Conservation (phyloP, 2,113 vertebrate genomes). For the Stercorarius parasiticus region DNA sequence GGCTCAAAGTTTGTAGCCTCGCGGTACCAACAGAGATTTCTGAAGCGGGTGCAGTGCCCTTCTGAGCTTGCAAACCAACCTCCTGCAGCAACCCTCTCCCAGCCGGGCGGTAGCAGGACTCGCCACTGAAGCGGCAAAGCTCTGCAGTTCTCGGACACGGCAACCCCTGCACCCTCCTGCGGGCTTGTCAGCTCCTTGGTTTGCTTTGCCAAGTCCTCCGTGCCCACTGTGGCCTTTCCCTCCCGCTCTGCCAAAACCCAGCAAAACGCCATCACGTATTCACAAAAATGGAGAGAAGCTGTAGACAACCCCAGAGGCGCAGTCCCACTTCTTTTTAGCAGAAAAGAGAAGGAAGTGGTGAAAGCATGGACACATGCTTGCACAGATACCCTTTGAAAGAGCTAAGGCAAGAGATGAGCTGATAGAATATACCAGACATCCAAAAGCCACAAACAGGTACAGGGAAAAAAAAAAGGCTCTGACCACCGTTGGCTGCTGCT, state of each 20-base stretch:
- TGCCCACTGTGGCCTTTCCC: fast-evolving
- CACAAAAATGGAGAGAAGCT: background rate
- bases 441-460: background rate
- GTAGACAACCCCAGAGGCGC: background rate
- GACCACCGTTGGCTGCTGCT: background rate
- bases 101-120: fast-evolving
- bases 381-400: background rate
- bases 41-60: background rate
- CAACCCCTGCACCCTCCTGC: background rate
- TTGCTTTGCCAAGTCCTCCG: background rate
- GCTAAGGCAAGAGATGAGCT: background rate
- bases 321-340: background rate
- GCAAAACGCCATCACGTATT: fast-evolving
- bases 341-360: conserved; percentile 52
- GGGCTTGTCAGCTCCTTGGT: background rate
- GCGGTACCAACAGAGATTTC: background rate
- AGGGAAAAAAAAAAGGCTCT: background rate
- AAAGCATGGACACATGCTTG: background rate
- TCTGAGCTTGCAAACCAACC: background rate
- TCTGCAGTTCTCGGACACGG: background rate
- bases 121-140: background rate
- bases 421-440: background rate
- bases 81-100: background rate
- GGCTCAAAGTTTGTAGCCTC: background rate
- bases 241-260: fast-evolving